Evolutionary conservation across 2,113 vertebrate genomes (phyloP), one percentile per base, ranked within the genome.

Genomic region (Camelus dromedarius): DNA sequence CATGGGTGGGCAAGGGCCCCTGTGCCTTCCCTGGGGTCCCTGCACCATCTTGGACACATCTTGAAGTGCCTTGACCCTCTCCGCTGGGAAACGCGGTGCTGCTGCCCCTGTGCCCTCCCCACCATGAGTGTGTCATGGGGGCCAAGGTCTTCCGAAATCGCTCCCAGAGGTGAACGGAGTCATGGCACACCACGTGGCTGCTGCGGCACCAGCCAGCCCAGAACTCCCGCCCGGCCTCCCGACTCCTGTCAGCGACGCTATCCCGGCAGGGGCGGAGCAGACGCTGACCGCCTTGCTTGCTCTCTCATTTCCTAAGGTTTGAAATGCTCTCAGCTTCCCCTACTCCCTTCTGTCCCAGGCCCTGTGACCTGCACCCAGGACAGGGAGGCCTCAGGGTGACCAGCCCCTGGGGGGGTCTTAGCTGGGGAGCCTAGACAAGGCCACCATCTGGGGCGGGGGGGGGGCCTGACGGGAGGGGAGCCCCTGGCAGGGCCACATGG

Each of bases 21-120:
- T 4, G 50, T 2, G 8, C 15, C 62, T 42, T 5, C 35, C 73
- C 35, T 2, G 16, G 20, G n/a, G 32, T 35, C 73, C 30, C 50
- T 5, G 0, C 7, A 0, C 0, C 0, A 0, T 14, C 8, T 0
- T 3, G 2, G 62, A 10, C 8, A 30, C 1, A 0, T 8, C 35
- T 35, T 8, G 0, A 4, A 0, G 22, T 0, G 26, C 50, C 32
- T n/a, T 24, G 7, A 12, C 16, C 50, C n/a, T 4, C 58, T 26
- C 10, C 2, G 3, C 10, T 3, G 5, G 8, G 28, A 42, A 42
- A 20, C 0, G 2, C 42, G 38, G 64, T 0, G 1, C 1, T 0
- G 22, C 58, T 28, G 11, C n/a, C 11, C 8, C 8, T 0, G 22
- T 12, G 26, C 1, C n/a, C 10, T 2, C 5, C 77, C 10, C 14